Evolutionary conservation across 35 echinoderm and acorn worm species (phyloP).

Genomic region (Lytechinus pictus): DNA sequence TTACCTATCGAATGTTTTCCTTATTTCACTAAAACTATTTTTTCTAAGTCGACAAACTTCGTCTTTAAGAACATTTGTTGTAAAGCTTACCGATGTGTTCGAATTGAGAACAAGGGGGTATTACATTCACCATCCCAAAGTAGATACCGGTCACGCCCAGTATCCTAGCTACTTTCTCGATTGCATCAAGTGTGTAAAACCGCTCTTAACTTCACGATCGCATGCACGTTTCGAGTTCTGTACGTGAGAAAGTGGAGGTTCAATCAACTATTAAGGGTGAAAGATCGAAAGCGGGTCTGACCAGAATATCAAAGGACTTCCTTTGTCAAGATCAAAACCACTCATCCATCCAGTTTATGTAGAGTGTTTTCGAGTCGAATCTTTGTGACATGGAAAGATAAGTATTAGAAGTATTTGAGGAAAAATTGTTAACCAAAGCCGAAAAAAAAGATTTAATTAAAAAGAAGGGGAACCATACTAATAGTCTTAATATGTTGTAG

Average conservation of each 20-base stretch:
- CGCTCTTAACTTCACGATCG: not conserved
- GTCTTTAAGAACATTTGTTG: not conserved
- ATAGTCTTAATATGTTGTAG: too few species aligned
- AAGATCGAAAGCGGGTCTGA: slow-evolving; percentile 8
- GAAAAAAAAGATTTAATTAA: too few species aligned
- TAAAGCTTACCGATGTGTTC: not conserved
- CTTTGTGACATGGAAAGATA: not conserved
- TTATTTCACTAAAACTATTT: not conserved
- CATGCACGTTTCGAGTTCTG: not conserved
- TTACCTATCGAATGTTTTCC: not conserved
- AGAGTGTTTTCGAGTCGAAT: not conserved
- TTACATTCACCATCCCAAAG: not conserved
- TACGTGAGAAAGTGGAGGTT: not conserved
- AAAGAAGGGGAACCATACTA: too few species aligned
- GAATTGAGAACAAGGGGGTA: not conserved
- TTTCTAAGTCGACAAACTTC: not conserved
- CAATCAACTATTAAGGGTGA: not conserved
- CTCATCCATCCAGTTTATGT: not conserved
- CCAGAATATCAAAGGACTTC: slow-evolving; percentile 17
- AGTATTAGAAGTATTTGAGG: not conserved
- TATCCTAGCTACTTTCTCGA: not conserved
- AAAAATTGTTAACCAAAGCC: too few species aligned
- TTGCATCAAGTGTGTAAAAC: not conserved
- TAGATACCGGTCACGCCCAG: not conserved
- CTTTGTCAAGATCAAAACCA: not conserved